Percentiles rank a stretch among this genome's conserved stretches.
phyloP scores from a whole-genome alignment of 2,888 invertebrate genomes.

The Drosophila atripex region DNA sequence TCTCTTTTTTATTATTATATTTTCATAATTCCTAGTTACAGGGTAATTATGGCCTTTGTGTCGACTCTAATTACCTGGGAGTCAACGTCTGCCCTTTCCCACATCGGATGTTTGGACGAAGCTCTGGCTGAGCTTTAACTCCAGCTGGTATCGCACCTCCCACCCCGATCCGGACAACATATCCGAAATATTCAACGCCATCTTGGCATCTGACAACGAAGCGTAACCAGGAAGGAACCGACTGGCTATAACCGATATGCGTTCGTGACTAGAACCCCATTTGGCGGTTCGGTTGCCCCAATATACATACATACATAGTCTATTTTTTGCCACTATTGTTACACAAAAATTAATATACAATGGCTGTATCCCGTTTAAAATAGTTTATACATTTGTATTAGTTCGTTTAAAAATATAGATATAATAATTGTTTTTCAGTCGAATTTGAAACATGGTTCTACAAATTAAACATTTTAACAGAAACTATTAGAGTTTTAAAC shows the following conservation, averaged over 20 bases:
- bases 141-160: background rate
- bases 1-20: constrained; percentile 32
- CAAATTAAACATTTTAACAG: too few relatives aligned
- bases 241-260: constrained; percentile 61
- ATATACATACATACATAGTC: constrained; percentile 1
- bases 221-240: constrained; percentile 63
- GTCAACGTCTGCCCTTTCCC: constrained; percentile 45
- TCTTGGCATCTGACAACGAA: constrained; percentile 63
- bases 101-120: constrained; percentile 20
- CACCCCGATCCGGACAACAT: constrained; percentile 14
- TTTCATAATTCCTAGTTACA: constrained; percentile 65
- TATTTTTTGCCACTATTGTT: constrained; percentile 33
- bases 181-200: constrained; percentile 59
- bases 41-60: constrained; percentile 66
- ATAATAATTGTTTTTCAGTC: too few relatives aligned
- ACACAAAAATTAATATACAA: constrained; percentile 12
- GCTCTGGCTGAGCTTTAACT: constrained; percentile 18
- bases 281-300: constrained; percentile 19
- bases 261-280: constrained; percentile 54
- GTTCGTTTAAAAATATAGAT: too few relatives aligned
- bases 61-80: constrained; percentile 71
- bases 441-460: too few relatives aligned
- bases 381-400: too few relatives aligned
- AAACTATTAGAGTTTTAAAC: too few relatives aligned
- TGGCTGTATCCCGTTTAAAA: too few relatives aligned